Base-by-base conservation (phyloP, 2,888 invertebrate species). In the Acrobasis suavella region DNA sequence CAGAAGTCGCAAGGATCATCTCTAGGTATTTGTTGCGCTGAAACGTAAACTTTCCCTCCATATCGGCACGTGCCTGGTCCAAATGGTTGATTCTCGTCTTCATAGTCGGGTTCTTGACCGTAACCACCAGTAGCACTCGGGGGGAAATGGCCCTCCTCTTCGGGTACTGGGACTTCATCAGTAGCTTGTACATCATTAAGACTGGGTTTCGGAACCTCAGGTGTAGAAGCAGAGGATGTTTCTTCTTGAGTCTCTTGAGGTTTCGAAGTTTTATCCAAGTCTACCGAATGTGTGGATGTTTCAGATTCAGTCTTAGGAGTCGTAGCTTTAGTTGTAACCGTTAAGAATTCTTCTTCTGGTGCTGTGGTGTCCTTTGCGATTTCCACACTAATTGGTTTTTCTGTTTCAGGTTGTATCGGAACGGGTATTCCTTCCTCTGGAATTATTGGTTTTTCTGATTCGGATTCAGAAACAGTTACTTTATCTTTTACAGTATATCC, bases 1-100 rank as follows among this genome's bases (percentile, higher is more conserved):
- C 98, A 98, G 93, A 98, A 98, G 83, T 98, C 98, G 84, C 98
- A 98, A 32, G 98, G 97, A 91, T 98, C 97, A 74, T 97, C 97
- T 73, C 98, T 94, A 50, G 98, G 98, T 77, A 98, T 98, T 91
- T 98, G 98, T 89, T 98, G 98, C 1, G 98, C 98, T 1, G 98
- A 98, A 51, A 98, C 97, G 85, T 97, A 98, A 58, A 98, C 95
- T 89, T 97, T 97, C 74, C 98, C 97, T 64, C 97, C 97, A 76
- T 97, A 98, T 75, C 98, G 94, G 78, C 98, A 98, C 59, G 97
- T 98, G 72, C 97, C 97, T 15, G 97, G 97, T 42, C 97, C 97
- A 74, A 97, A 96, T 63, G 95, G 94, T 76, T 95, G 95, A 75
- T 96, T 96, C 76, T 96, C 96, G 72, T 96, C 95, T 68, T 94